Conservation (phyloP, 2,888 invertebrate genomes). For the Cephalotes varians region DNA sequence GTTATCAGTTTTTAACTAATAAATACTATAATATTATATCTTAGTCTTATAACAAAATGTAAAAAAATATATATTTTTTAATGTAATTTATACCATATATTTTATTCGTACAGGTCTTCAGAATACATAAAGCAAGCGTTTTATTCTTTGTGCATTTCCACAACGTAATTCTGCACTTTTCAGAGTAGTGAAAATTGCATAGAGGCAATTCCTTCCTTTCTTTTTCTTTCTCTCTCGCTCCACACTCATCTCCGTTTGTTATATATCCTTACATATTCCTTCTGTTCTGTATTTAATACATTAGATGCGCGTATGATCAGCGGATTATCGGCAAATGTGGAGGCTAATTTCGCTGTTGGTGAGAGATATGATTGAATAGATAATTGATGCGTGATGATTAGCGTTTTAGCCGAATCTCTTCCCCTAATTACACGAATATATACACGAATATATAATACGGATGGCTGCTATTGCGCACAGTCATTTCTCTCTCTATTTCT, state of each 20-base stretch:
- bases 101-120: background rate
- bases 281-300: background rate
- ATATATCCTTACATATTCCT: constrained; percentile 5
- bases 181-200: background rate
- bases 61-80: background rate
- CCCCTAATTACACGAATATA: background rate
- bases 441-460: constrained; percentile 3
- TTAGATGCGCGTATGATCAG: background rate
- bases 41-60: background rate
- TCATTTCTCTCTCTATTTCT: background rate
- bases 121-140: background rate
- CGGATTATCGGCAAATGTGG: background rate
- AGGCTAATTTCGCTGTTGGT: background rate
- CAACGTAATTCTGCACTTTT: background rate
- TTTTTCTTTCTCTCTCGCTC: background rate
- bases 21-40: background rate
- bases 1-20: background rate
- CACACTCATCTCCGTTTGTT: background rate
- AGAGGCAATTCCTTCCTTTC: background rate
- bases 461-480: background rate
- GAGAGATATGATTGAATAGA: constrained; percentile 30
- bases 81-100: background rate
- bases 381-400: constrained; percentile 40
- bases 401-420: constrained; percentile 24
- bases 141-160: constrained; percentile 20